Evolutionary conservation across 64 coral and sea anemone species (phyloP).

Genomic region (Dendrophyllia cribrosa): DNA sequence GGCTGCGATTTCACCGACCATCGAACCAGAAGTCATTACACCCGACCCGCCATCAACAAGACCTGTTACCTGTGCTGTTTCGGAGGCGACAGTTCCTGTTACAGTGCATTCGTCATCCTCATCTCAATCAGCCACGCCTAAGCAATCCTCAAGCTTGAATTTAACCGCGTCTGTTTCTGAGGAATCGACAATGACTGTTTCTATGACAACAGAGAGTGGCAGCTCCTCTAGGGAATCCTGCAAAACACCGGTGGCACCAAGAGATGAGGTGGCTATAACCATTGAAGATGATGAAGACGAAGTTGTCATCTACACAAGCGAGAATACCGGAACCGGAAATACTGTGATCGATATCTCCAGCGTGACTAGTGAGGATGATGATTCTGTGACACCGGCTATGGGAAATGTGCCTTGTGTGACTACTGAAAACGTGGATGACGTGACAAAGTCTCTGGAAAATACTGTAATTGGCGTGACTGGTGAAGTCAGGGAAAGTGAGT

Average conservation of each 20-base stretch:
- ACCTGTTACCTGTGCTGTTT: too few relatives aligned
- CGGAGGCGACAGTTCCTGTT: too few relatives aligned
- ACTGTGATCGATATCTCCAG: too few relatives aligned
- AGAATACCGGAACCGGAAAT: too few relatives aligned
- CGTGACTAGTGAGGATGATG: too few relatives aligned
- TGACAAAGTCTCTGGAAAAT: too few relatives aligned
- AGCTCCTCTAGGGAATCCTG: neutral
- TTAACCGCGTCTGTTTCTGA: neutral
- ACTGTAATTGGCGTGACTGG: too few relatives aligned
- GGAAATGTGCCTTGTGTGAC: too few relatives aligned
- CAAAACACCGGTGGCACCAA: conserved; percentile 9
- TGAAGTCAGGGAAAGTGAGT: too few relatives aligned
- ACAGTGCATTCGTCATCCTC: neutral
- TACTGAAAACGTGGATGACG: too few relatives aligned
- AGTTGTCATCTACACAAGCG: too few relatives aligned
- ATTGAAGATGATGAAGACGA: conserved; percentile 5
- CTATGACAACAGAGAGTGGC: neutral
- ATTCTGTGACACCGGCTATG: too few relatives aligned
- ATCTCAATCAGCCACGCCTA: neutral
- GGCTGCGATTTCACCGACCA: neutral
- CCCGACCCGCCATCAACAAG: neutral
- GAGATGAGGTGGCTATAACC: neutral
- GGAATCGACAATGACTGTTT: neutral
- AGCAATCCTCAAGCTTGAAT: neutral
- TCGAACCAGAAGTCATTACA: neutral